phyloP scores from a whole-genome alignment of 2,888 invertebrate species.

The Criorhina ranunculi region DNA sequence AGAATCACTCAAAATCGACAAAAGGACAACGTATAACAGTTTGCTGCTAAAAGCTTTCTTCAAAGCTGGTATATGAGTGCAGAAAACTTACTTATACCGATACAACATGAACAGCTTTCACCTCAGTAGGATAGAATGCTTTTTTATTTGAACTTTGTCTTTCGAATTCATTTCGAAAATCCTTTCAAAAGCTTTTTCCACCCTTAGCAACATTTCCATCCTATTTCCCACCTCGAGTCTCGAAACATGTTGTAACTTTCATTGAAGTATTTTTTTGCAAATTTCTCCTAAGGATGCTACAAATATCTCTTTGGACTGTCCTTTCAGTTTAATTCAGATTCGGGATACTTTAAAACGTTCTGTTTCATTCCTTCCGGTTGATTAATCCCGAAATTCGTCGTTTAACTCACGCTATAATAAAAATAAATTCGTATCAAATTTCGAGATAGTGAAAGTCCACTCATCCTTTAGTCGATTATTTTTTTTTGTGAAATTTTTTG shows the following conservation, averaged over 20 bases:
- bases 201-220: background rate
- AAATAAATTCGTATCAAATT: background rate
- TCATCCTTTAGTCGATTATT: background rate
- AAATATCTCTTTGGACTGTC: slow-evolving; percentile 48
- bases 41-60: too few relatives aligned
- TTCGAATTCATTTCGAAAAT: slow-evolving; percentile 16
- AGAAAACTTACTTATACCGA: background rate
- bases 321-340: slow-evolving; percentile 67
- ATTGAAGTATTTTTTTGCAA: background rate
- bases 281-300: slow-evolving; percentile 56
- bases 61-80: too few relatives aligned
- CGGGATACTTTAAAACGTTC: slow-evolving; percentile 62
- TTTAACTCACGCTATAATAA: too few relatives aligned
- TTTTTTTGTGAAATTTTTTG: slow-evolving; percentile 24
- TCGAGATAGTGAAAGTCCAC: background rate
- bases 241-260: slow-evolving; percentile 29
- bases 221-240: slow-evolving; percentile 31
- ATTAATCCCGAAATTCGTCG: slow-evolving; percentile 9
- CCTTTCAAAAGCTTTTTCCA: background rate
- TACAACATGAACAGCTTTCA: background rate
- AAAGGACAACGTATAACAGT: too few relatives aligned
- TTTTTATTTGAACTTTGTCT: background rate
- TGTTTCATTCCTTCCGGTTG: slow-evolving; percentile 21
- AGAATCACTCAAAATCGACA: too few relatives aligned
- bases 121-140: background rate